Evolutionary conservation across 1,140 invertebrate genomes (phyloP).

Genomic region (Cyclargus thomasi): DNA sequence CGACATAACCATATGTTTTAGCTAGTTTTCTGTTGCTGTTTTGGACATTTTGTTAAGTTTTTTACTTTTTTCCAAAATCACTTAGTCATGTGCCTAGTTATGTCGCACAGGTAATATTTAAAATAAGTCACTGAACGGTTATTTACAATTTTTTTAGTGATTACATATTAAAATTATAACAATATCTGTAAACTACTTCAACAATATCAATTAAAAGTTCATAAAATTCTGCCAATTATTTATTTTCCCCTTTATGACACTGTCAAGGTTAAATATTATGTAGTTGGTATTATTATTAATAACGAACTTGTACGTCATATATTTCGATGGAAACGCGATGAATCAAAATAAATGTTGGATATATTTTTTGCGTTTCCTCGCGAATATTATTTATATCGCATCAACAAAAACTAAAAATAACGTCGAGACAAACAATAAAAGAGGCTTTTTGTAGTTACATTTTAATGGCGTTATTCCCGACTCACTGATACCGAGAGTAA

Average conservation of each 20-base stretch:
- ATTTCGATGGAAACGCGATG: conserved; percentile 7
- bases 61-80: too few relatives aligned
- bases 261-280: not conserved
- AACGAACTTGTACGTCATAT: not conserved
- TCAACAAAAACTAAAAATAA: conserved; percentile 9
- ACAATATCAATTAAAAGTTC: too few relatives aligned
- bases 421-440: conserved; percentile 1
- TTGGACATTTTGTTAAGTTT: too few relatives aligned
- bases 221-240: too few relatives aligned
- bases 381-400: conserved; percentile 1
- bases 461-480: conserved; percentile 13
- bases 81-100: too few relatives aligned
- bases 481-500: conserved; percentile 20
- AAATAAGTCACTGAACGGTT: too few relatives aligned
- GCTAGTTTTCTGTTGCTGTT: too few relatives aligned
- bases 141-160: too few relatives aligned
- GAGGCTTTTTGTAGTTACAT: conserved; percentile 7
- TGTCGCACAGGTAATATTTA: too few relatives aligned
- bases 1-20: too few relatives aligned
- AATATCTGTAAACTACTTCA: too few relatives aligned
- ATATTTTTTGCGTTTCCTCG: conserved; percentile 3
- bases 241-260: not conserved
- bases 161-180: too few relatives aligned
- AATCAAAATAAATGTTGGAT: conserved; percentile 12
- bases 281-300: not conserved